Evolutionary conservation across 2,888 invertebrate species (phyloP).

Genomic region (Dasypogon diadema): DNA sequence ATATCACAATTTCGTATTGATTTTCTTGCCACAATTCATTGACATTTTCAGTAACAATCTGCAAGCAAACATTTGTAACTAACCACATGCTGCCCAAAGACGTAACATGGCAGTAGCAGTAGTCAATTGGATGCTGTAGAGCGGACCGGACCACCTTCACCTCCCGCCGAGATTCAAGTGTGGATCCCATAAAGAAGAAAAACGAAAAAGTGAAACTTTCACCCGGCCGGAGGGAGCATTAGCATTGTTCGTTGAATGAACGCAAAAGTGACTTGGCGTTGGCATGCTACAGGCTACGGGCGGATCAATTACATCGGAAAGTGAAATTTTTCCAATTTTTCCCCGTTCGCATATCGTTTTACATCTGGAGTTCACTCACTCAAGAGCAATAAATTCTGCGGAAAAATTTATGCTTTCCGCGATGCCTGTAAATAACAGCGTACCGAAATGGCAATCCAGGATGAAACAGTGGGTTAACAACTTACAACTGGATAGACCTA

Average conservation of each 20-base stretch:
- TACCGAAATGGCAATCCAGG: slow-evolving; percentile 22
- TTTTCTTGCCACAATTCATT: background rate
- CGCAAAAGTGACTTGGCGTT: slow-evolving; percentile 10
- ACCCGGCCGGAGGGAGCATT: slow-evolving; percentile 48
- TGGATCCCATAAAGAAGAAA: slow-evolving; percentile 12
- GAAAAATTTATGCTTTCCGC: slow-evolving; percentile 37
- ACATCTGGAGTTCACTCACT: slow-evolving; percentile 48
- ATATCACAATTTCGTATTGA: background rate
- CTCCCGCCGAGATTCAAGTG: slow-evolving; percentile 20
- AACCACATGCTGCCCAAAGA: slow-evolving; percentile 1
- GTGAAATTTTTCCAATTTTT: slow-evolving; percentile 50
- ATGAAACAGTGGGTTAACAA: slow-evolving; percentile 8
- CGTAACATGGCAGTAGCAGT: slow-evolving; percentile 13
- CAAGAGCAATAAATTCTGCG: slow-evolving; percentile 25
- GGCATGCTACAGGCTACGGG: slow-evolving; percentile 20
- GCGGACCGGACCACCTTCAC: background rate
- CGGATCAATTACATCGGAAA: slow-evolving; percentile 50
- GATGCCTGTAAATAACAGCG: slow-evolving; percentile 23
- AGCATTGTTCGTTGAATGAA: slow-evolving; percentile 22
- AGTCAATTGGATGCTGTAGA: too few relatives aligned
- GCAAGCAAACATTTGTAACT: background rate
- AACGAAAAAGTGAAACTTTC: slow-evolving; percentile 51
- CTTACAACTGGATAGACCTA: background rate
- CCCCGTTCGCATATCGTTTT: slow-evolving; percentile 46
- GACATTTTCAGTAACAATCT: slow-evolving; percentile 6